Percentiles rank a stretch among this genome's conserved stretches.
phyloP scores from a whole-genome alignment of 2,888 invertebrate species.

The Zhuqinia jingwanae region DNA sequence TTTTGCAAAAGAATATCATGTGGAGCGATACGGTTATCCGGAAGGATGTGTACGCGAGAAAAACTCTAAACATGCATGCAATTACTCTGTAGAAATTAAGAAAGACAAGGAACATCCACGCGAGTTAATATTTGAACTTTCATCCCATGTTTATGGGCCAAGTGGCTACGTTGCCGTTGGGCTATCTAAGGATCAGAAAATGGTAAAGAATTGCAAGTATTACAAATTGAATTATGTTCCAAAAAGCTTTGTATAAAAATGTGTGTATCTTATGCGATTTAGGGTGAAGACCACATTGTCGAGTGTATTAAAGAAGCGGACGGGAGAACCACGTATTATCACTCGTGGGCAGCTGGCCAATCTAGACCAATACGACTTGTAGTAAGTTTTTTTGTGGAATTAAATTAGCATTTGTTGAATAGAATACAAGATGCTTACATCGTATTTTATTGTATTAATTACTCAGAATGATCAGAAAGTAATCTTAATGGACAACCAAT shows the following conservation, averaged over 20 bases:
- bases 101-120: not conserved
- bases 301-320: constrained; percentile 51
- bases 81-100: constrained; percentile 56
- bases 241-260: not conserved
- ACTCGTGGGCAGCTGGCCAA: constrained; percentile 49
- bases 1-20: not conserved
- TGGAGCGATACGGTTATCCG: constrained; percentile 63
- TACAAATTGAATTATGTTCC: not conserved
- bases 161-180: constrained; percentile 73
- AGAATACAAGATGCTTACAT: not conserved
- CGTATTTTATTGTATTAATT: no score
- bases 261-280: not conserved
- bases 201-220: constrained; percentile 52
- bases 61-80: constrained; percentile 4
- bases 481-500: constrained; percentile 13
- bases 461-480: constrained; percentile 27
- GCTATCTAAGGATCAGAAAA: constrained; percentile 66
- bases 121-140: constrained; percentile 52
- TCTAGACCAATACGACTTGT: constrained; percentile 37
- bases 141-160: not conserved
- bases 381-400: no score
- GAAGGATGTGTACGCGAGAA: constrained; percentile 26
- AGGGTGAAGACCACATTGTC: constrained; percentile 68
- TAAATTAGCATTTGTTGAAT: not conserved
- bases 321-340: not conserved